phyloP scores from a whole-genome alignment of 2,113 vertebrate genomes.

The Bungarus multicinctus region DNA sequence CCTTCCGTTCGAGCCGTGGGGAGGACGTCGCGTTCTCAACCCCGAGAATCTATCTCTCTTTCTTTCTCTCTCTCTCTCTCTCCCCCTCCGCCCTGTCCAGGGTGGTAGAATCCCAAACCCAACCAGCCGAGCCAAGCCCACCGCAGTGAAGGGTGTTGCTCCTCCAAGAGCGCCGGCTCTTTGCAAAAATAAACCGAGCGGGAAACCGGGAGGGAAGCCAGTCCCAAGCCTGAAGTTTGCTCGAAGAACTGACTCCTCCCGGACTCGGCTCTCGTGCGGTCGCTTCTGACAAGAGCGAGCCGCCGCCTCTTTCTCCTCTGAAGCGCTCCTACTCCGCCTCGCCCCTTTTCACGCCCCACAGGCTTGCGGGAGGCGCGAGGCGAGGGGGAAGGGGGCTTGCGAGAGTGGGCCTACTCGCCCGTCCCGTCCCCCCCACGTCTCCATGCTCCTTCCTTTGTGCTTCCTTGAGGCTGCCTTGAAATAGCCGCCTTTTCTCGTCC shows the following conservation, averaged over 20 bases:
- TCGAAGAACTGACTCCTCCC: neutral
- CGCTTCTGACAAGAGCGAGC: neutral
- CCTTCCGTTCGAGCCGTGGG: neutral
- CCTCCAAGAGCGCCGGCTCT: neutral
- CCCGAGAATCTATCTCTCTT: neutral
- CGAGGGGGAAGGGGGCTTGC: neutral
- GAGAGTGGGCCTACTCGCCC: neutral
- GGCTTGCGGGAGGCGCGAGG: neutral
- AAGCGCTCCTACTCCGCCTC: neutral
- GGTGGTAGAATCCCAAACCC: neutral
- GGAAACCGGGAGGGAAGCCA: neutral
- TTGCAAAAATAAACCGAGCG: neutral
- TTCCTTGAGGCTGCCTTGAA: neutral
- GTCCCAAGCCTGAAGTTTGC: neutral
- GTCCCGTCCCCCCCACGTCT: neutral
- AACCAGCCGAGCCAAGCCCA: neutral
- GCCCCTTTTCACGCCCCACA: neutral
- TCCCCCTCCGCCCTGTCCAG: neutral
- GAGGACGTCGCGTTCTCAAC: neutral
- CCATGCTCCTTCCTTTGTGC: neutral
- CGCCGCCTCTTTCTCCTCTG: neutral
- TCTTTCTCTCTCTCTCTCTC: too few relatives aligned
- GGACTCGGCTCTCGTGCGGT: neutral
- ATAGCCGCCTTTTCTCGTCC: neutral
- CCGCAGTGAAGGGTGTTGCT: neutral